Percentiles rank a stretch among this genome's conserved stretches.
These are phyloP conservation scores for Phania funesta DNA, from an alignment of 2,888 invertebrate species.

Conservation along the genomic window DNA sequence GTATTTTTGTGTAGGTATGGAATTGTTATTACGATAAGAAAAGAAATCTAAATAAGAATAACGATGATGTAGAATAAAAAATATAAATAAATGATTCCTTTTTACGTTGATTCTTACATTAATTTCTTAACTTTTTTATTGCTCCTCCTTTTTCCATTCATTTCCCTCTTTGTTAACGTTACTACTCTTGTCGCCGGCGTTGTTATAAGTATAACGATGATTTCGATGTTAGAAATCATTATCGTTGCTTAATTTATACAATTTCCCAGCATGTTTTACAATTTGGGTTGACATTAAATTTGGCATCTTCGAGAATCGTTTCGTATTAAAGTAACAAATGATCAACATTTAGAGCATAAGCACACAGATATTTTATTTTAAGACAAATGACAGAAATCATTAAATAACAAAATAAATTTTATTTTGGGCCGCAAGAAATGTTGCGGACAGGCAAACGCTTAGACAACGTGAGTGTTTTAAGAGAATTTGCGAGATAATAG, in stretches of 20 bases:
- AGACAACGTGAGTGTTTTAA: background rate
- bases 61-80: constrained; percentile 49
- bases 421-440: background rate
- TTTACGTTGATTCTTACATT: background rate
- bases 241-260: constrained; percentile 57
- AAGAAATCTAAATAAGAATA: constrained; percentile 47
- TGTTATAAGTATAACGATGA: background rate
- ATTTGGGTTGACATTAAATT: constrained; percentile 55
- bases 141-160: background rate
- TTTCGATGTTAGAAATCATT: constrained; percentile 41
- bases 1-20: background rate
- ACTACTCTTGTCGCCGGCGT: background rate
- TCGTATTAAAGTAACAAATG: constrained; percentile 59
- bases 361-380: background rate
- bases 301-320: constrained; percentile 54
- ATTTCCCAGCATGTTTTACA: constrained; percentile 47
- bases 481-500: background rate
- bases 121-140: constrained; percentile 12
- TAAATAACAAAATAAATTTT: constrained; percentile 11
- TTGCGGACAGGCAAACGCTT: background rate
- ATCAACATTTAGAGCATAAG: constrained; percentile 12
- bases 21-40: constrained; percentile 32
- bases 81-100: constrained; percentile 46
- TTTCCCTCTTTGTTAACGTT: background rate
- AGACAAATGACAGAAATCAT: background rate